These are phyloP conservation scores for Xenopus laevis DNA, from an alignment of 2,113 vertebrate species.

Conservation along the genomic window DNA sequence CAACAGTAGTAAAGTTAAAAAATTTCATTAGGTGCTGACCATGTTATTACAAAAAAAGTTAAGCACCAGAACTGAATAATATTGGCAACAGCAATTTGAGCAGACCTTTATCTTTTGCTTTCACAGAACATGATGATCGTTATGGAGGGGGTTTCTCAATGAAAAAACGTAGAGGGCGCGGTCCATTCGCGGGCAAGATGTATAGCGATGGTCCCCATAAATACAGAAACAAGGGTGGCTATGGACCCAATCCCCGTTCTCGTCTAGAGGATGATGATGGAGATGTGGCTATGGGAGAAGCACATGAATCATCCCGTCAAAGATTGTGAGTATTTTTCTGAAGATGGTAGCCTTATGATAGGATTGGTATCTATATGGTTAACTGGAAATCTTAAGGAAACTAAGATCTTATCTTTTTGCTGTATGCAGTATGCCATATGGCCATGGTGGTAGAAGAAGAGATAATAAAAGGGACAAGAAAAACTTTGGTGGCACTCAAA, in stretches of 20 bases:
- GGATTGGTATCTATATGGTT: too few relatives aligned
- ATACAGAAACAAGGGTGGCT: constrained; percentile 58
- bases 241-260: constrained; percentile 50
- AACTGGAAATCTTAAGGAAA: too few relatives aligned
- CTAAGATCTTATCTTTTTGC: neutral
- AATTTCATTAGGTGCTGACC: neutral
- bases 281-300: constrained; percentile 74
- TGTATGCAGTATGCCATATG: constrained; percentile 69
- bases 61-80: neutral
- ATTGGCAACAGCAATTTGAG: neutral
- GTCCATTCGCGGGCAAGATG: constrained; percentile 67
- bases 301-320: constrained; percentile 57
- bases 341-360: too few relatives aligned
- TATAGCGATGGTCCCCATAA: constrained; percentile 60
- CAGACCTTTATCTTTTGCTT: neutral
- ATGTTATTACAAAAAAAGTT: too few relatives aligned
- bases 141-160: constrained; percentile 61
- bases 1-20: neutral
- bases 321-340: constrained; percentile 5
- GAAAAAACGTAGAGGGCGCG: constrained; percentile 70
- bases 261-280: constrained; percentile 67
- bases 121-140: constrained; percentile 76
- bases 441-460: constrained; percentile 57
- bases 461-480: constrained; percentile 66
- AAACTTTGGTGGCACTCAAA: constrained; percentile 42